A percentile compares a stretch with the other conserved stretches of the same genome.
Evolutionary conservation across 2,888 invertebrate genomes (phyloP).

Genomic region (Timandra comae): DNA sequence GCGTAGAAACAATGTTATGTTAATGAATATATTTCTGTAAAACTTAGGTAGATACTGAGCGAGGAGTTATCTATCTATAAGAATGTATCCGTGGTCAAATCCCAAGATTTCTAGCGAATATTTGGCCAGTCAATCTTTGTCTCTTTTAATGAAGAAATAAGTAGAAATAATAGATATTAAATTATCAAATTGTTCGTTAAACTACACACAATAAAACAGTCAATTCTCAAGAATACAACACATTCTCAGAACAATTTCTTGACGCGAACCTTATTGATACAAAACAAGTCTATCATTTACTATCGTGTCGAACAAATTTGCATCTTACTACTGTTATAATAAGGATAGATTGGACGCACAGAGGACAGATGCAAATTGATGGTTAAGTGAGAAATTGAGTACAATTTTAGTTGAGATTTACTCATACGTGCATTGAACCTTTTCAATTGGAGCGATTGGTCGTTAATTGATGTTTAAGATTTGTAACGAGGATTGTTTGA

Average conservation of each 20-base stretch:
- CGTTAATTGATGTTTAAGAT: conserved; percentile 42
- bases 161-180: too few relatives aligned
- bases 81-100: too few relatives aligned
- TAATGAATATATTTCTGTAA: too few relatives aligned
- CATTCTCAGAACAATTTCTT: conserved; percentile 55
- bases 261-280: conserved; percentile 46
- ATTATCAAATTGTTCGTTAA: too few relatives aligned
- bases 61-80: too few relatives aligned
- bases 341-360: conserved; percentile 32
- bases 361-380: conserved; percentile 34
- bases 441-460: conserved; percentile 33
- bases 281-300: conserved; percentile 32
- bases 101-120: too few relatives aligned
- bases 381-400: conserved; percentile 62
- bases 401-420: conserved; percentile 67
- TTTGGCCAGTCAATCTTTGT: too few relatives aligned
- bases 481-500: not conserved
- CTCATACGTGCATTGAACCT: conserved; percentile 39
- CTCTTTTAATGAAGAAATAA: too few relatives aligned
- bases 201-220: too few relatives aligned
- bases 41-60: too few relatives aligned
- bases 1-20: too few relatives aligned
- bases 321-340: conserved; percentile 29
- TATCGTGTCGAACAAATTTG: conserved; percentile 33
- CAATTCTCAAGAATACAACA: conserved; percentile 20